A percentile compares a stretch with the other conserved stretches of the same genome.
Conservation (phyloP, 1,140 invertebrate genomes). For the Drosophila oshimai region DNA sequence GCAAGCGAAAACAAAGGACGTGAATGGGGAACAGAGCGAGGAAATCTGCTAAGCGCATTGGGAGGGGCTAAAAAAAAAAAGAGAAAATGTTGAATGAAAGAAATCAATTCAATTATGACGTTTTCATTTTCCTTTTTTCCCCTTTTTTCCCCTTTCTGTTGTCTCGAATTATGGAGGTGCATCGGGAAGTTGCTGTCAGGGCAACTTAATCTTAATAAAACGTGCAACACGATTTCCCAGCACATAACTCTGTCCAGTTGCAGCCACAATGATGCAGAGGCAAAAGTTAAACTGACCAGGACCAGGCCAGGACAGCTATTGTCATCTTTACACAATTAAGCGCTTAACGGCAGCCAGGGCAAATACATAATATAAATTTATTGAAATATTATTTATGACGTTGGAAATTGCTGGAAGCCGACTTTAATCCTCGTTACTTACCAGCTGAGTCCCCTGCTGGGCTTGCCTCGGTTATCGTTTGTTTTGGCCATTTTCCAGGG, state of each 20-base stretch:
- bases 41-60: conserved; percentile 55
- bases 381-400: conserved; percentile 61
- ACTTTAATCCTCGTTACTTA: conserved; percentile 21
- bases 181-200: background rate
- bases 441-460: conserved; percentile 18
- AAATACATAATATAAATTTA: conserved; percentile 48
- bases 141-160: background rate
- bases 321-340: conserved; percentile 42
- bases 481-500: conserved; percentile 48
- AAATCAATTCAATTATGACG: conserved; percentile 73
- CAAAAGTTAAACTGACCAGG: background rate
- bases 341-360: conserved; percentile 19
- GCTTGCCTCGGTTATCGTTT: conserved; percentile 35
- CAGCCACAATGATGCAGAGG: background rate
- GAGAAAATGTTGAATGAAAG: conserved; percentile 2
- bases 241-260: background rate
- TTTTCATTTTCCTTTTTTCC: background rate
- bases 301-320: background rate
- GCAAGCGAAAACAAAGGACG: conserved; percentile 65
- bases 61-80: background rate
- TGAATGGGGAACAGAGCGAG: conserved; percentile 13
- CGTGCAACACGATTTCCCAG: conserved; percentile 8
- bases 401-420: conserved; percentile 38
- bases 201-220: conserved; percentile 41
- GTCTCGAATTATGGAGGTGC: conserved; percentile 19